Evolutionary conservation across 2,888 invertebrate species (phyloP), one percentile per base, ranked within the genome.

Genomic region (Melanchra persicariae): DNA sequence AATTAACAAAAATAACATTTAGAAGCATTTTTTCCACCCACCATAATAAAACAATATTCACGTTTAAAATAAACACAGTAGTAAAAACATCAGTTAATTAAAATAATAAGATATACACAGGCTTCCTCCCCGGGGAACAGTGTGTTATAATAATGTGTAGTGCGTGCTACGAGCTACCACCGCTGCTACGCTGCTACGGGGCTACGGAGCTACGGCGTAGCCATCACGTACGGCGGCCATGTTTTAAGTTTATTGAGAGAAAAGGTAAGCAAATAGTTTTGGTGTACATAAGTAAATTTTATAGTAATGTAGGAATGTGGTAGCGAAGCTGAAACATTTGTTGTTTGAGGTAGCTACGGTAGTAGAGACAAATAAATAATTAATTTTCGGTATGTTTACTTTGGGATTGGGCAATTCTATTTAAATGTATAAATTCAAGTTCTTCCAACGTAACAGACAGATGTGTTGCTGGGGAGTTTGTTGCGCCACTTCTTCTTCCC

Each of bases 151-250:
- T 78, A 75, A 81, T 67, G 75, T 74, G 63, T 72, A 77, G 68
- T 68, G 67, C 73, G 74, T 71, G 83, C 78, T 83, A 81, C 81
- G 79, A 51, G 66, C 67, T 19, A 8, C 45, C 45, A 7, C 71
- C 64, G 54, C 12, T 37, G 62, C 62, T 72, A 64, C 68, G 60
- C 1, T 43, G 40, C 37, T 54, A 34, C 54, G 34, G n/a, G 2
- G 34, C 51, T 79, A 77, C 63, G 70, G 3, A 4, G 30, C 70
- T 81, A 79, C 81, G 81, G 49, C 78, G 81, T 81, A 81, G 81
- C 34, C 65, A 17, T 37, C 62, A 66, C 68, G 70, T 26, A 49
- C 63, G 15, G 8, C 4, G 3, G 49, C 45, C 24, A 68, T 69
- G 69, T 70, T 72, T 80, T 55, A 67, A 57, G 30, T 69, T 77